Conservation (phyloP, 2,113 vertebrate species). For the Hydropotes inermis region DNA sequence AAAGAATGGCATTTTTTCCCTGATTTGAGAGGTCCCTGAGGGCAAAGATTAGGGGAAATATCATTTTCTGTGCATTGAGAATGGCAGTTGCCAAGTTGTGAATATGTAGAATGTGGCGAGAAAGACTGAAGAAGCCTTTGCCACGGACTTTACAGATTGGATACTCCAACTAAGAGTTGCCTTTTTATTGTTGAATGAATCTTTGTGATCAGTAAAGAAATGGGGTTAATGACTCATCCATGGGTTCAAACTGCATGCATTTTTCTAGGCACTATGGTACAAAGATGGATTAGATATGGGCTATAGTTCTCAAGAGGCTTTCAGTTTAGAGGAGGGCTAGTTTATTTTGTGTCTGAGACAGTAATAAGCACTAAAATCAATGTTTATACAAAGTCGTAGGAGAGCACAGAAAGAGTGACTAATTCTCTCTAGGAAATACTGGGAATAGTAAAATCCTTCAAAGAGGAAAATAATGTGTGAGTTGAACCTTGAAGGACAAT, state of each 20-base stretch:
- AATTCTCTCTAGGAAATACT: neutral
- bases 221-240: neutral
- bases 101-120: neutral
- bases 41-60: neutral
- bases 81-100: neutral
- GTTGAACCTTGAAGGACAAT: neutral
- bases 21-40: neutral
- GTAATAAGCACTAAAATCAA: neutral
- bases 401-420: neutral
- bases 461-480: neutral
- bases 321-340: neutral
- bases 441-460: neutral
- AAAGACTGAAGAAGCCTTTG: neutral
- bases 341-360: neutral
- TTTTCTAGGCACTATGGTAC: neutral
- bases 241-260: neutral
- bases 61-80: neutral
- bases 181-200: neutral
- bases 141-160: neutral
- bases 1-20: neutral
- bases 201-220: neutral
- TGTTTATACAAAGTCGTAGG: neutral
- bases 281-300: neutral
- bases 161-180: neutral
- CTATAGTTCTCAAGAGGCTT: neutral